Conservation (phyloP, 2,888 invertebrate species). For the Scaptomyza tumidula region DNA sequence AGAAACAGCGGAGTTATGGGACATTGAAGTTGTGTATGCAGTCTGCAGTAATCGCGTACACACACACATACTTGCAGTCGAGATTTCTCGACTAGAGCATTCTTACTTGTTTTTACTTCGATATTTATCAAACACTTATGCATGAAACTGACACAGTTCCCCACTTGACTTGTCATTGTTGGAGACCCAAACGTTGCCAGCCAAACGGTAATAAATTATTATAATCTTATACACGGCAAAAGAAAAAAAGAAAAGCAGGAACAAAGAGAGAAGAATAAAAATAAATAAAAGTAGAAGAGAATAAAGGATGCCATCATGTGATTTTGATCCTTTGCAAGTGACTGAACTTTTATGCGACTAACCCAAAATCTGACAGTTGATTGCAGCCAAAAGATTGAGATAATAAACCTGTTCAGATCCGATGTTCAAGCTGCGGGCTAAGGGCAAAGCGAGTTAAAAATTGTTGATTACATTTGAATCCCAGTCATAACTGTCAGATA, state of each 20-base stretch:
- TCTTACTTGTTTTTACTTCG: no score
- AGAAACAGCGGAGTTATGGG: no score
- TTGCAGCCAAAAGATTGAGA: slow-evolving; percentile 46
- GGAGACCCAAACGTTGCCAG: slow-evolving; percentile 10
- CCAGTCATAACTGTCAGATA: slow-evolving; percentile 76
- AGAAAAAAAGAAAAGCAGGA: neutral
- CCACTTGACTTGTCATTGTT: slow-evolving; percentile 45
- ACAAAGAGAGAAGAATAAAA: neutral
- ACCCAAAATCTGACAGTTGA: slow-evolving; percentile 62
- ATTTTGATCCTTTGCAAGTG: slow-evolving; percentile 39
- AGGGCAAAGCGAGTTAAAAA: slow-evolving; percentile 54
- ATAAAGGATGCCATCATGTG: slow-evolving; percentile 34
- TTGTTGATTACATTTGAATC: slow-evolving; percentile 78
- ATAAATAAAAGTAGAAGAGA: neutral
- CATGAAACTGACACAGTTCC: slow-evolving; percentile 48
- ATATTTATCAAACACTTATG: no score
- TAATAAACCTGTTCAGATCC: slow-evolving; percentile 49
- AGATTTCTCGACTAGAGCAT: no score
- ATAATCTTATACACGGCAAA: slow-evolving; percentile 56
- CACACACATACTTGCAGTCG: no score
- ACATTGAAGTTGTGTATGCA: no score
- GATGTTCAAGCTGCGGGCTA: slow-evolving; percentile 31
- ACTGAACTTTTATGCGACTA: slow-evolving; percentile 57
- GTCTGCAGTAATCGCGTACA: no score
- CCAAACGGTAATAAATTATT: slow-evolving; percentile 61